Base-by-base conservation (phyloP, 2,888 invertebrate genomes). In the Ennomos fuscantarius region DNA sequence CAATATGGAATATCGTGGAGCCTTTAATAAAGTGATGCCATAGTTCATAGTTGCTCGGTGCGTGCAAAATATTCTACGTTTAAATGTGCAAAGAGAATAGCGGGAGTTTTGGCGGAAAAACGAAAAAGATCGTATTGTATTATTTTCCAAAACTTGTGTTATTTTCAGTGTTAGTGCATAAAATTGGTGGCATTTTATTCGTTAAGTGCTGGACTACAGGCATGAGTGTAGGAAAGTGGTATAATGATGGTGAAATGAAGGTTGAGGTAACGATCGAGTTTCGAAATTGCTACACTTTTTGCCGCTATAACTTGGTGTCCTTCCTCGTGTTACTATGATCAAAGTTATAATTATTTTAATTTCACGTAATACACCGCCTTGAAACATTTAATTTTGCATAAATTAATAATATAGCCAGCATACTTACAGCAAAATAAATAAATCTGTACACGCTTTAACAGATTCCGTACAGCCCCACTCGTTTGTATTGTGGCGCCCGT, bases 281-380 rank as follows among this genome's bases (percentile, higher is more conserved):
- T 49, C 58, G 45, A 41, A 53, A 53, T 54, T 31, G 41, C 33
- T 36, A 54, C 41, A 59, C 33, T 54, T 59, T 59, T 59, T 49
- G 58, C 53, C 41, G 35, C 57, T 39, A 52, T 54, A 45, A 54
- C 35, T 54, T 31, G 49, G 8, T 45, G 53, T 42, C 58, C 58
- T 59, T 53, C 52, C 42, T 34, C 15, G 40, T 12, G 39, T 53
- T 49, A 69, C 69, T 75, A 74, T 70, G 62, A 68, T 76, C 68
- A 71, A 78, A 24, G 5, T 6, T 73, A 77, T 53, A 45, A 78
- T 79, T 77, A 80, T 55, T 75, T 60, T 76, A 72, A 78, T 82
- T 79, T 73, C 54, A 64, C 65, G 55, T 69, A 51, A 62, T 78
- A 75, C 76, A 45, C 59, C 61, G 63, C 72, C 70, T 78, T 79